Conservation (phyloP, 2,888 invertebrate genomes). For the Aporophyla lueneburgensis region DNA sequence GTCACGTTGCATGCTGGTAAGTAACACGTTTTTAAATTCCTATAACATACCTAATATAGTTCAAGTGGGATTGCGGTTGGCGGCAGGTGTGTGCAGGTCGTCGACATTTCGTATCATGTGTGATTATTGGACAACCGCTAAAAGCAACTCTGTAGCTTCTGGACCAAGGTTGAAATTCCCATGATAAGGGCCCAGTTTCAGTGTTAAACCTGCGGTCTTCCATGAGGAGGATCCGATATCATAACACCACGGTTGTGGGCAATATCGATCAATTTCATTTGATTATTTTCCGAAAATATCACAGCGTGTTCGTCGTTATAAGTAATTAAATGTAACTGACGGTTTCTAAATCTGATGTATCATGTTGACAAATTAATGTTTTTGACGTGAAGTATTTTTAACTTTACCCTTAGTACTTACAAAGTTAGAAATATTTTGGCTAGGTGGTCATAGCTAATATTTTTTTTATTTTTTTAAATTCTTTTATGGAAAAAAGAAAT, state of each 20-base stretch:
- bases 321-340: conserved; percentile 45
- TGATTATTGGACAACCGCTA: conserved; percentile 29
- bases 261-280: conserved; percentile 69
- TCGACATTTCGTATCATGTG: conserved; percentile 79
- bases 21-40: conserved; percentile 69
- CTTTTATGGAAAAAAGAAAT: background rate
- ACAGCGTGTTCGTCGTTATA: conserved; percentile 21
- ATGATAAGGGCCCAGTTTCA: conserved; percentile 48
- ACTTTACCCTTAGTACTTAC: background rate
- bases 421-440: background rate
- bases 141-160: conserved; percentile 43
- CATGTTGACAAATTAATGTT: background rate
- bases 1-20: conserved; percentile 58
- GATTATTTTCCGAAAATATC: conserved; percentile 67
- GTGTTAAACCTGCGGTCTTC: conserved; percentile 71
- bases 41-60: conserved; percentile 74
- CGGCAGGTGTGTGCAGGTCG: conserved; percentile 83
- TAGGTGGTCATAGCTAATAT: background rate
- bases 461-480: background rate
- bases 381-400: background rate
- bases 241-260: conserved; percentile 68
- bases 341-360: conserved; percentile 36
- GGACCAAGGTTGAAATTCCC: conserved; percentile 38
- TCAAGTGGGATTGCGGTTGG: conserved; percentile 78
- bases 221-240: conserved; percentile 67